Evolutionary conservation across 2,888 invertebrate genomes (phyloP).

Genomic region (Amitus sp.): DNA sequence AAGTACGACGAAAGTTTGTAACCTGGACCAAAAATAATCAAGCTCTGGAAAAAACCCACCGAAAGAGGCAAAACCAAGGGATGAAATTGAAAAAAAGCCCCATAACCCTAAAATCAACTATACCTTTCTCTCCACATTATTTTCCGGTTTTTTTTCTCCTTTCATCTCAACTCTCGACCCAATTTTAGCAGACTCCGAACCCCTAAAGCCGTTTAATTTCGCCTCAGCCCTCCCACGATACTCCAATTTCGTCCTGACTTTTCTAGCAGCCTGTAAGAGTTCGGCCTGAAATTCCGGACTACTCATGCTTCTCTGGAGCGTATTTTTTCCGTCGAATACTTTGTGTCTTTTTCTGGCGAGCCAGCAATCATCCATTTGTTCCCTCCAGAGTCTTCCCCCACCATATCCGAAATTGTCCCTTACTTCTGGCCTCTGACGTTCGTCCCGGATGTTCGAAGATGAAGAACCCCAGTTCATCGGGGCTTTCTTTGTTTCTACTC

Average conservation of each 20-base stretch:
- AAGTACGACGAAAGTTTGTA: too few species aligned
- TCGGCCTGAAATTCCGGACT: conserved; percentile 70
- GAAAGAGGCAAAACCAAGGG: too few species aligned
- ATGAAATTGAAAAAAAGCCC: too few species aligned
- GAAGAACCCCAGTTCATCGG: conserved; percentile 49
- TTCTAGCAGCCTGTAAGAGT: conserved; percentile 58
- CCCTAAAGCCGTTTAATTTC: conserved; percentile 15
- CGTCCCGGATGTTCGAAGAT: conserved; percentile 7
- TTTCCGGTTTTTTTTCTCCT: conserved; percentile 4
- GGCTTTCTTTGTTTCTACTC: conserved; percentile 75
- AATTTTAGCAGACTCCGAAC: neutral
- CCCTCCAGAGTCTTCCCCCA: conserved; percentile 28
- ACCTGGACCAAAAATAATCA: too few species aligned
- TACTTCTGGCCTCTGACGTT: neutral
- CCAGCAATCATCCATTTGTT: conserved; percentile 30
- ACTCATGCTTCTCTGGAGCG: conserved; percentile 64
- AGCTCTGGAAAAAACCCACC: too few species aligned
- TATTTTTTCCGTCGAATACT: conserved; percentile 59
- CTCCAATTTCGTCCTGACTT: conserved; percentile 53
- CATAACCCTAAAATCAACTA: too few species aligned
- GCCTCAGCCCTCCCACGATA: conserved; percentile 44
- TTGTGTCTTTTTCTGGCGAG: conserved; percentile 43
- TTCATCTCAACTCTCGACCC: conserved; percentile 13
- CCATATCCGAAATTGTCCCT: neutral
- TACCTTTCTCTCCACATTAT: too few species aligned